phyloP scores from a whole-genome alignment of 1,140 invertebrate genomes.

The Hestina assimilis region DNA sequence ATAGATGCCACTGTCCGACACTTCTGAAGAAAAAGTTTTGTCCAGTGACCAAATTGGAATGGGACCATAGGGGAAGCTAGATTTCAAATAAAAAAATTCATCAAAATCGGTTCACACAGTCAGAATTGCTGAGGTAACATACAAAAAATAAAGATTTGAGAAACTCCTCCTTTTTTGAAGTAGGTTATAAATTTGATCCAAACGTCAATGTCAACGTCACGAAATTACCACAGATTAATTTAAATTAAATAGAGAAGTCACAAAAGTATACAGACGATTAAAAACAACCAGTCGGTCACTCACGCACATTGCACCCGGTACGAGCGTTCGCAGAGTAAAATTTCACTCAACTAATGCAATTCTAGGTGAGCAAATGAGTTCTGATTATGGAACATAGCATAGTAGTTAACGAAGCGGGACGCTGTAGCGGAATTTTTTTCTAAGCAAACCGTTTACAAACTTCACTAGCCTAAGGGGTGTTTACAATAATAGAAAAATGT shows the following conservation, averaged over 20 bases:
- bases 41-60: too few relatives aligned
- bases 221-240: slow-evolving; percentile 35
- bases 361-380: slow-evolving; percentile 40
- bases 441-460: neutral
- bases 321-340: slow-evolving; percentile 62
- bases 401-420: slow-evolving; percentile 45
- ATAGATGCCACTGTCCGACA: too few relatives aligned
- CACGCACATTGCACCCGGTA: slow-evolving; percentile 50
- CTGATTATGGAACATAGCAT: slow-evolving; percentile 27
- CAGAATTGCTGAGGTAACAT: too few relatives aligned
- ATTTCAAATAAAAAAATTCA: too few relatives aligned
- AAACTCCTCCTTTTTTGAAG: too few relatives aligned
- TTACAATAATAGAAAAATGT: too few relatives aligned
- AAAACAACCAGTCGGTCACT: slow-evolving; percentile 32
- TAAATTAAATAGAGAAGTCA: slow-evolving; percentile 26
- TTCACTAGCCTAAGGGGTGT: too few relatives aligned
- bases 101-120: too few relatives aligned
- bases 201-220: slow-evolving; percentile 16
- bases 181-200: too few relatives aligned
- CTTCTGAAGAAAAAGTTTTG: too few relatives aligned
- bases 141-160: too few relatives aligned
- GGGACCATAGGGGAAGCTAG: too few relatives aligned
- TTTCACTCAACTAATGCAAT: slow-evolving; percentile 65
- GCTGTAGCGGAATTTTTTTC: slow-evolving; percentile 24
- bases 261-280: slow-evolving; percentile 22